Evolutionary conservation across 2,888 invertebrate genomes (phyloP).

Genomic region (Gortyna flavago): DNA sequence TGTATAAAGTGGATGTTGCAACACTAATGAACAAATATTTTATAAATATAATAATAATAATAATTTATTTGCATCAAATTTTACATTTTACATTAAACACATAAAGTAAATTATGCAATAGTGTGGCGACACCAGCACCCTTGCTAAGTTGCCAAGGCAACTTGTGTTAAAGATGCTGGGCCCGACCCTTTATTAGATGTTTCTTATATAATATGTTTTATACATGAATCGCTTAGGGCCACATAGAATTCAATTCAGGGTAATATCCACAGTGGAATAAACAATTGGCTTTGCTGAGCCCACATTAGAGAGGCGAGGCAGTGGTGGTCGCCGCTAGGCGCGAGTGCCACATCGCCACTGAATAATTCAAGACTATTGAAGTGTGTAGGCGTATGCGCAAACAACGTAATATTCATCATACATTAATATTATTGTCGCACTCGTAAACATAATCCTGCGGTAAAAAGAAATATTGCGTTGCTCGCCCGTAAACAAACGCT

Average conservation of each 20-base stretch:
- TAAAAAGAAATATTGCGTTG: conserved; percentile 75
- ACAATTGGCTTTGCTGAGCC: conserved; percentile 72
- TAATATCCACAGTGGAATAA: conserved; percentile 72
- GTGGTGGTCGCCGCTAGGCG: conserved; percentile 52
- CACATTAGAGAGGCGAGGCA: conserved; percentile 49
- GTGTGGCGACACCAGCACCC: no score
- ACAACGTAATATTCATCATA: conserved; percentile 84
- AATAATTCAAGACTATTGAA: conserved; percentile 84
- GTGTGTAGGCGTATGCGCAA: conserved; percentile 84
- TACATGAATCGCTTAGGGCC: conserved; percentile 50
- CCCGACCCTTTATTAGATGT: no score
- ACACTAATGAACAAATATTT: conserved; percentile 40
- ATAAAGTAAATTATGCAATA: no score
- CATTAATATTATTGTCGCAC: conserved; percentile 83
- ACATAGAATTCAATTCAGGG: conserved; percentile 61
- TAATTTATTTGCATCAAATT: no score
- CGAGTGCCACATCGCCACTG: conserved; percentile 74
- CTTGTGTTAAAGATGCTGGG: no score
- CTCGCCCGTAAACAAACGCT: conserved; percentile 74
- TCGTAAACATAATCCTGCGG: conserved; percentile 75
- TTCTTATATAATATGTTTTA: no score
- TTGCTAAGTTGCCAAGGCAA: no score
- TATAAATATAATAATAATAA: no score
- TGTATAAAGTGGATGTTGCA: conserved; percentile 23
- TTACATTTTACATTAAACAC: no score